Percentiles rank a stretch among this genome's conserved stretches.
phyloP scores from a whole-genome alignment of 92 coral and sea anemone species.

The Pocillopora meandrina region DNA sequence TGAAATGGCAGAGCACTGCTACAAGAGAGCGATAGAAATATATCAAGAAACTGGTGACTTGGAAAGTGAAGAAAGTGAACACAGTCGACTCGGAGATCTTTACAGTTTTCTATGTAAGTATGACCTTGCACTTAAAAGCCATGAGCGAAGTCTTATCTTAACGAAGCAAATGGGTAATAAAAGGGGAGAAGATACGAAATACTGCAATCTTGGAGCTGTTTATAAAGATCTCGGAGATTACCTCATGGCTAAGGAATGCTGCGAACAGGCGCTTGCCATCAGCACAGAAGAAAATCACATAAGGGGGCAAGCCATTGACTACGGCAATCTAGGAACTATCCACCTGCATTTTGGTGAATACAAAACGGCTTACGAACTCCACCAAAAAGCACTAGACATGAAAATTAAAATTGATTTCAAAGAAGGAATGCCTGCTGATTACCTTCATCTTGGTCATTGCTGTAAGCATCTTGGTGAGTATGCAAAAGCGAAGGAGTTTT shows the following conservation, averaged over 20 bases:
- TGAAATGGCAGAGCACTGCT: neutral
- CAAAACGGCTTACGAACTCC: neutral
- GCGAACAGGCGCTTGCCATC: neutral
- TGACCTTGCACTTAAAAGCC: neutral
- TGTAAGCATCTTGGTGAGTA: neutral
- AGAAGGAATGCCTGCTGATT: neutral
- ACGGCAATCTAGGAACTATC: slow-evolving; percentile 11
- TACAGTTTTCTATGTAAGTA: neutral
- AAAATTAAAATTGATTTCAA: neutral
- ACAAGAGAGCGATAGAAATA: neutral
- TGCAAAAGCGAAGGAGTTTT: neutral
- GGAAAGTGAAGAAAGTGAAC: neutral
- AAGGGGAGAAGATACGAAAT: neutral
- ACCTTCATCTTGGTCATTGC: neutral
- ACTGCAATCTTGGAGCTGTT: neutral
- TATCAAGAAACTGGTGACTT: neutral
- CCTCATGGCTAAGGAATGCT: neutral
- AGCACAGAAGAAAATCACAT: neutral
- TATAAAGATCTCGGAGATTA: neutral
- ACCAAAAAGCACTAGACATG: neutral
- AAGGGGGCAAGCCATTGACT: neutral
- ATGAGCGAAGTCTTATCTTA: neutral
- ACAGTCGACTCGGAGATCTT: neutral
- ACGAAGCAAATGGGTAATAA: neutral
- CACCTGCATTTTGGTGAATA: slow-evolving; percentile 2